These are phyloP conservation scores for Mythimna impura DNA, from an alignment of 2,888 invertebrate genomes.

Conservation along the genomic window DNA sequence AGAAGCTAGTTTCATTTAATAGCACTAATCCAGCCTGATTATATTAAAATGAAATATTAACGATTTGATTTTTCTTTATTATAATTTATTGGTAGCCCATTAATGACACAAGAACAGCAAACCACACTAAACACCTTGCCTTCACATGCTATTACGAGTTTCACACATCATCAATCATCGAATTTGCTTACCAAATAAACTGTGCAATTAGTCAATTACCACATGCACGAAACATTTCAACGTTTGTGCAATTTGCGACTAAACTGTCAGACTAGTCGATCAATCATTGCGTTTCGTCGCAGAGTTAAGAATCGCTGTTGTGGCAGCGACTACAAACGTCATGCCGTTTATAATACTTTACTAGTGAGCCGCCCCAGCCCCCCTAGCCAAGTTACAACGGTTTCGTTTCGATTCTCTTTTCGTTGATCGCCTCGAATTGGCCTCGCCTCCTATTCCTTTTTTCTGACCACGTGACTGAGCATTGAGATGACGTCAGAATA, in stretches of 20 bases:
- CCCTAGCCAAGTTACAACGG: no score
- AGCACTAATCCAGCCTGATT: background rate
- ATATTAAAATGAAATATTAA: background rate
- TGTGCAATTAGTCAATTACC: constrained; percentile 51
- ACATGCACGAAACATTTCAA: constrained; percentile 45
- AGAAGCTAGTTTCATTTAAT: background rate
- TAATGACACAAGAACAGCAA: constrained; percentile 30
- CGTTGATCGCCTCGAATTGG: no score
- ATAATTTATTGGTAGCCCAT: constrained; percentile 3
- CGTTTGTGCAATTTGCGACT: constrained; percentile 47
- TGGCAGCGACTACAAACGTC: background rate
- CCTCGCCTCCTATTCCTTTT: no score
- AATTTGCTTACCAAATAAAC: constrained; percentile 52
- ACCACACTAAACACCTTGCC: constrained; percentile 33
- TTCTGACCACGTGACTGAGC: no score
- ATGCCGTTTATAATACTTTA: background rate
- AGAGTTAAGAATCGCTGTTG: background rate
- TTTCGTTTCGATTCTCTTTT: no score
- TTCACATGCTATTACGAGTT: constrained; percentile 24
- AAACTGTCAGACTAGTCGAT: constrained; percentile 43
- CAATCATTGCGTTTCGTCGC: constrained; percentile 55
- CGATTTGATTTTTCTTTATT: background rate
- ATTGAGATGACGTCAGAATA: no score
- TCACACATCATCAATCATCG: constrained; percentile 52
- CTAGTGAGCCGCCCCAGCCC: no score